Conservation (phyloP, 2,113 vertebrate species). For the Jacana jacana region DNA sequence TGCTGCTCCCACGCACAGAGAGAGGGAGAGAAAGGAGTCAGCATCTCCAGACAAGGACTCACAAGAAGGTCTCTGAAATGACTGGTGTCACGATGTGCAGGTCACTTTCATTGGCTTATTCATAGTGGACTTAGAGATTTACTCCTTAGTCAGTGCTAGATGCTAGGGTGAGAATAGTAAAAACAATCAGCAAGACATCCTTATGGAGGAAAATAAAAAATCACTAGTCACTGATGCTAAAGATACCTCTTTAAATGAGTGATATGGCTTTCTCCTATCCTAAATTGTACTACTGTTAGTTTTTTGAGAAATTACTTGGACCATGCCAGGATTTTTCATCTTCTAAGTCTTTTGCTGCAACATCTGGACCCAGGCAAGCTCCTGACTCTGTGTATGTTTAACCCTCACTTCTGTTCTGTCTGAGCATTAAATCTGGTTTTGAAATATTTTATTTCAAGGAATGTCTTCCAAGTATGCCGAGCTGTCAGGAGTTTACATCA, state of each 20-base stretch:
- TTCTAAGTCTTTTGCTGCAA: not conserved
- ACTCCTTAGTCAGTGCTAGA: not conserved
- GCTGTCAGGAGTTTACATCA: conserved; percentile 95
- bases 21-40: not conserved
- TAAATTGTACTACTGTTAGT: not conserved
- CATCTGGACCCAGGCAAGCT: not conserved
- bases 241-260: not conserved
- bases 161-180: not conserved
- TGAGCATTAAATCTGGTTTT: not conserved
- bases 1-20: not conserved
- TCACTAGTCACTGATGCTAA: not conserved
- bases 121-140: not conserved
- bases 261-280: not conserved
- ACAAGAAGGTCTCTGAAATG: not conserved
- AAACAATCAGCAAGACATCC: not conserved
- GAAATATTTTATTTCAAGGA: conserved; percentile 77
- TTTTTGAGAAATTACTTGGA: not conserved
- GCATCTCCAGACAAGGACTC: not conserved
- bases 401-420: not conserved
- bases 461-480: conserved; percentile 96
- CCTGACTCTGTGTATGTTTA: not conserved
- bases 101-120: not conserved
- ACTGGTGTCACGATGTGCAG: not conserved
- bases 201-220: not conserved
- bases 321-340: not conserved